phyloP scores from a whole-genome alignment of 2,888 invertebrate genomes.

The Megalurothrips usitatus region DNA sequence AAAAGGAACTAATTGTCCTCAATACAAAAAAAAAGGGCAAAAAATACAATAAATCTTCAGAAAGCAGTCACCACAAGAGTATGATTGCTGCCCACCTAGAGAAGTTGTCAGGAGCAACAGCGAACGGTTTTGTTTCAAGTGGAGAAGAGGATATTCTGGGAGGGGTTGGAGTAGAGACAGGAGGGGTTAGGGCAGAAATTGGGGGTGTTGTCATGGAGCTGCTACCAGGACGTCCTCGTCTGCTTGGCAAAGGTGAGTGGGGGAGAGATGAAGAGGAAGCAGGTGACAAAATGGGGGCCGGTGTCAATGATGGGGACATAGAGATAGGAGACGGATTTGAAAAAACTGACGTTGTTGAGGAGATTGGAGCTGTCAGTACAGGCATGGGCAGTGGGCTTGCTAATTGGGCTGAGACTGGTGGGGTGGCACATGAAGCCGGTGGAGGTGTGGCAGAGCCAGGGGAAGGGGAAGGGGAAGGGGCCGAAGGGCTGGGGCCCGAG shows the following conservation, averaged over 20 bases:
- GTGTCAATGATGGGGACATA: background rate
- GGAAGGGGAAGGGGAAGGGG: background rate
- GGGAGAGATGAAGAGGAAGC: background rate
- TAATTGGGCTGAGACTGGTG: background rate
- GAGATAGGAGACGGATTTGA: background rate
- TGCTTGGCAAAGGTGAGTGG: background rate
- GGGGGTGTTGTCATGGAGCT: background rate
- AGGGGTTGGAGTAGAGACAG: slow-evolving; percentile 27
- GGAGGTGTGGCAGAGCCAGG: background rate
- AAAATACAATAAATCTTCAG: background rate
- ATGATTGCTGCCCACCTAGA: slow-evolving; percentile 19
- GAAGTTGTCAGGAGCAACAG: background rate
- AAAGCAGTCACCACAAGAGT: slow-evolving; percentile 3
- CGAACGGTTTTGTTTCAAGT: slow-evolving; percentile 5
- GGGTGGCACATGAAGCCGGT: background rate
- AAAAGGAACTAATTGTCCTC: background rate
- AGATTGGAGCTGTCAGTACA: background rate
- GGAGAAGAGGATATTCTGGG: slow-evolving; percentile 28
- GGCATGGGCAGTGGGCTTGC: background rate
- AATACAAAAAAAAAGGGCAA: background rate
- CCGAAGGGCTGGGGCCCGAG: background rate
- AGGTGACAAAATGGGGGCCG: background rate
- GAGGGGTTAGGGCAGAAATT: slow-evolving; percentile 26
- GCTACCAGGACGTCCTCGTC: background rate
- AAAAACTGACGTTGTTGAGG: background rate